Conservation (phyloP, 2,113 vertebrate species). For the Scatophagus argus region DNA sequence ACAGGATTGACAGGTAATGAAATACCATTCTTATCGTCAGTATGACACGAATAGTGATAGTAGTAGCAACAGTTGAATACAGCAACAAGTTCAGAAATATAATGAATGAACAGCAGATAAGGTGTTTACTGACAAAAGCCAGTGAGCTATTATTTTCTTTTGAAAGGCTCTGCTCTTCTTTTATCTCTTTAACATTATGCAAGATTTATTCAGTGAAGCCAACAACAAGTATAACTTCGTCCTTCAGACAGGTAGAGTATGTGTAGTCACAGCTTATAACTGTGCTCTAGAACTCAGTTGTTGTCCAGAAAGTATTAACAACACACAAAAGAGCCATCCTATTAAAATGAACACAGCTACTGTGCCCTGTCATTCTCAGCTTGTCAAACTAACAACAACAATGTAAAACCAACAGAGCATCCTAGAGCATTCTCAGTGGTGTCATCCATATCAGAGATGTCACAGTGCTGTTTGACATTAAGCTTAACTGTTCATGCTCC, state of each 20-base stretch:
- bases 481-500: neutral
- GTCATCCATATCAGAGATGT: neutral
- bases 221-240: neutral
- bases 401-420: neutral
- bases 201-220: neutral
- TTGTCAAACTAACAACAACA: neutral
- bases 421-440: neutral
- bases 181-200: neutral
- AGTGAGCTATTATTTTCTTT: neutral
- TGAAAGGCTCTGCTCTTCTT: neutral
- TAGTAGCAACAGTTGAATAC: neutral
- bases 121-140: neutral
- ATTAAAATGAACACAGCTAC: neutral
- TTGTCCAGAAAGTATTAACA: neutral
- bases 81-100: neutral
- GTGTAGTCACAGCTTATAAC: neutral
- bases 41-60: neutral
- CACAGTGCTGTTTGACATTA: neutral
- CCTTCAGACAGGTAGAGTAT: neutral
- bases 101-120: neutral
- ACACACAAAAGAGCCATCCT: neutral
- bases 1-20: slow-evolving; percentile 92
- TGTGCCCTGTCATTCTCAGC: neutral
- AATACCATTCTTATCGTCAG: neutral
- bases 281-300: neutral